Percentiles rank a stretch among this genome's conserved stretches.
Conservation (phyloP, 2,797 vertebrate species). For the Malacoctenus gilli region DNA sequence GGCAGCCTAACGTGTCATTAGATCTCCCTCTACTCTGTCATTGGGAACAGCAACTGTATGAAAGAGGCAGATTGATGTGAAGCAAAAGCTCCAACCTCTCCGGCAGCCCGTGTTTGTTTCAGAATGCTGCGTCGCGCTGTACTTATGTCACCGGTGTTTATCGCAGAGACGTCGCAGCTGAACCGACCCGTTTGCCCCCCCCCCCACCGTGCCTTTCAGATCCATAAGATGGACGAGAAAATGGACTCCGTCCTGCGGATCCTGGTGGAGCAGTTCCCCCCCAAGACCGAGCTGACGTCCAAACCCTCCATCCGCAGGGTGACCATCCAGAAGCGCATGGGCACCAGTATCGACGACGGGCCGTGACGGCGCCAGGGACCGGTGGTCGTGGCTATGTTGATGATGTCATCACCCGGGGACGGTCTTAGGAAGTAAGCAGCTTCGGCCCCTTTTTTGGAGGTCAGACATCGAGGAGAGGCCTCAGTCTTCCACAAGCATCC, state of each 20-base stretch:
- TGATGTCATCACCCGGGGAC: slow-evolving; percentile 33
- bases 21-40: slow-evolving; percentile 62
- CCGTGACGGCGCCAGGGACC: slow-evolving; percentile 56
- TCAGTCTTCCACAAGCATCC: slow-evolving; percentile 41
- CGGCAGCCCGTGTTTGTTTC: slow-evolving; percentile 41
- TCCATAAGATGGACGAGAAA: slow-evolving; percentile 80
- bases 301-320: slow-evolving; percentile 72
- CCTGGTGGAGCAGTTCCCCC: slow-evolving; percentile 76
- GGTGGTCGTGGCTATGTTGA: neutral
- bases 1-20: slow-evolving; percentile 70
- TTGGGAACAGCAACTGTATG: slow-evolving; percentile 51
- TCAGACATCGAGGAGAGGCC: slow-evolving; percentile 6
- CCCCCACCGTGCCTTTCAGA: slow-evolving; percentile 61
- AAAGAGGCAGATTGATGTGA: slow-evolving; percentile 49
- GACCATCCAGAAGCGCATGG: slow-evolving; percentile 77
- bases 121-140: slow-evolving; percentile 13
- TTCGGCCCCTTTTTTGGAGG: neutral
- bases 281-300: slow-evolving; percentile 67
- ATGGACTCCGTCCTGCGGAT: slow-evolving; percentile 78
- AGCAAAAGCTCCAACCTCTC: slow-evolving; percentile 30
- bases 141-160: slow-evolving; percentile 20
- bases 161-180: slow-evolving; percentile 24
- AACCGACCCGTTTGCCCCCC: slow-evolving; percentile 37
- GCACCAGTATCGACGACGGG: slow-evolving; percentile 74
- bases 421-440: slow-evolving; percentile 18